phyloP scores from a whole-genome alignment of 64 coral and sea anemone species.

The Montipora cactus region DNA sequence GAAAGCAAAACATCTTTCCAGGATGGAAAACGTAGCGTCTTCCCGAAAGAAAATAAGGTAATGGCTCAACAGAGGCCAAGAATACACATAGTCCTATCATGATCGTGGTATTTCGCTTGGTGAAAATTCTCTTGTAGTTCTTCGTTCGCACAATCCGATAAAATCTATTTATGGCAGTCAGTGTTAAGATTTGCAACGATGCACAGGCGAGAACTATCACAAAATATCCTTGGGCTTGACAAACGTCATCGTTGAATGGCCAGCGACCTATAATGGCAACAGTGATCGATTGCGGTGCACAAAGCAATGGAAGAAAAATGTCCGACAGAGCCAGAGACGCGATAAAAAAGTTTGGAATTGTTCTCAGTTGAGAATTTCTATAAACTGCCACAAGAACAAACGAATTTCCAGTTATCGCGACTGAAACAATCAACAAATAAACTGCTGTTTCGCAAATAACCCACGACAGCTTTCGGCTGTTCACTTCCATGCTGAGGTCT shows the following conservation, averaged over 20 bases:
- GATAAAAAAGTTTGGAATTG: conserved; percentile 56
- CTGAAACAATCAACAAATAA: neutral
- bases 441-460: conserved; percentile 6
- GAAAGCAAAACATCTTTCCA: conserved; percentile 87
- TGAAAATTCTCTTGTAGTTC: conserved; percentile 24
- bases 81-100: conserved; percentile 6
- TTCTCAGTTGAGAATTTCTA: conserved; percentile 36
- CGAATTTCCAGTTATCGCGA: conserved; percentile 35
- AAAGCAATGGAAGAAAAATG: conserved; percentile 36
- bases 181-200: conserved; percentile 21
- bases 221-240: conserved; percentile 50
- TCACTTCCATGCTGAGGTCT: neutral
- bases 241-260: conserved; percentile 27
- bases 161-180: conserved; percentile 71
- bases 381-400: conserved; percentile 44
- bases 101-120: neutral
- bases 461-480: neutral
- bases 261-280: conserved; percentile 8
- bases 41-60: conserved; percentile 47
- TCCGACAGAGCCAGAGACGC: conserved; percentile 53
- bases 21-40: conserved; percentile 75
- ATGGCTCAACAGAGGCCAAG: conserved; percentile 23
- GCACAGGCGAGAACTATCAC: conserved; percentile 44
- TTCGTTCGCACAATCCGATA: conserved; percentile 40
- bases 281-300: conserved; percentile 16